Conservation (phyloP, 2,797 vertebrate species). For the Pseudopleuronectes americanus region DNA sequence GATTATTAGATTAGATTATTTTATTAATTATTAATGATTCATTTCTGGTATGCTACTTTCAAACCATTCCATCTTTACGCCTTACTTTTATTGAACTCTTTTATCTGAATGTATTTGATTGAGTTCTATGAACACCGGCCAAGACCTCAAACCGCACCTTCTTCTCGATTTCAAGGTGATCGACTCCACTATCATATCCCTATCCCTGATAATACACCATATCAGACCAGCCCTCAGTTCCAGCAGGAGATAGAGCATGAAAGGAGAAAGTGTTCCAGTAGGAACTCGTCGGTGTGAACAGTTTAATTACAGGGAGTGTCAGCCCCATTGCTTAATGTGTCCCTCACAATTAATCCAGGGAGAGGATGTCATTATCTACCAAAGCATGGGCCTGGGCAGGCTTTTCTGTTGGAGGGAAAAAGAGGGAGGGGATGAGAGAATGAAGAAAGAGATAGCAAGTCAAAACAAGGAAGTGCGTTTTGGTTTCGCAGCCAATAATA, state of each 20-base stretch:
- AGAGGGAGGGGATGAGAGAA: slow-evolving; percentile 45
- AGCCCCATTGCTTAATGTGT: slow-evolving; percentile 80
- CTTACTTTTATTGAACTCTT: neutral
- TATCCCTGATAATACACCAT: slow-evolving; percentile 1
- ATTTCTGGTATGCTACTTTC: no score
- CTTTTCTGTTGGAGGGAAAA: slow-evolving; percentile 53
- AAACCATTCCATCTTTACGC: no score
- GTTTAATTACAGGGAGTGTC: slow-evolving; percentile 84
- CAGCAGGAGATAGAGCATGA: slow-evolving; percentile 34
- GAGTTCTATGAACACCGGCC: neutral
- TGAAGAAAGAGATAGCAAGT: slow-evolving; percentile 25
- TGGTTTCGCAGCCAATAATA: slow-evolving; percentile 31
- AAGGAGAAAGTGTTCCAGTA: slow-evolving; percentile 64
- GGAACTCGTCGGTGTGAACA: slow-evolving; percentile 77
- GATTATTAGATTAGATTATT: neutral
- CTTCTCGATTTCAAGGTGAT: slow-evolving; percentile 13
- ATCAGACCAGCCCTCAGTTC: slow-evolving; percentile 27
- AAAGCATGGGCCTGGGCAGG: slow-evolving; percentile 71
- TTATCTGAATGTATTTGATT: neutral
- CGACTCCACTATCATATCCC: neutral
- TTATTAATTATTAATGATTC: neutral
- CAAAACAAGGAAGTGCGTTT: slow-evolving; percentile 59
- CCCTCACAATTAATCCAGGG: slow-evolving; percentile 82
- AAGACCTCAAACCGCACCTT: neutral
- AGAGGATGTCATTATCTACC: slow-evolving; percentile 82